A percentile compares a stretch with the other conserved stretches of the same genome.
Evolutionary conservation across 2,113 vertebrate species (phyloP).

Genomic region (Notarius quadriscutis): DNA sequence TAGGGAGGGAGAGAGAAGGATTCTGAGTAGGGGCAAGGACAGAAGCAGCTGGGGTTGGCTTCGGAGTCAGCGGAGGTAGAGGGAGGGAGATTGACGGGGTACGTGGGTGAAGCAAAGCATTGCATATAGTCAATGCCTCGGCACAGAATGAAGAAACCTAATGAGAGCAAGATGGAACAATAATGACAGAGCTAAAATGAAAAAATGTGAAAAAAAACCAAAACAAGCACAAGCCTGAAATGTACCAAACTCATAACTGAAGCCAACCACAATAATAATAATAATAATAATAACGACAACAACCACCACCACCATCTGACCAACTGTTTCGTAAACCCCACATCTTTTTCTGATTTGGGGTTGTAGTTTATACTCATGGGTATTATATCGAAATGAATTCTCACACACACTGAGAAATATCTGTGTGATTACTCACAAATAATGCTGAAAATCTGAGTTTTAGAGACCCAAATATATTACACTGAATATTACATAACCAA

Average conservation of each 20-base stretch:
- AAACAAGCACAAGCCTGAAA: neutral
- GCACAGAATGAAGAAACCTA: constrained; percentile 85
- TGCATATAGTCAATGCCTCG: constrained; percentile 81
- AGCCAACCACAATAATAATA: too few relatives aligned
- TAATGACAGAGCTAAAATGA: neutral
- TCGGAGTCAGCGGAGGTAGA: constrained; percentile 70
- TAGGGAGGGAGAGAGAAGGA: constrained; percentile 63
- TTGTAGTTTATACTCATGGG: neutral
- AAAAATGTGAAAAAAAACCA: neutral
- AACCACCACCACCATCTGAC: too few relatives aligned
- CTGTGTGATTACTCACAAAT: neutral
- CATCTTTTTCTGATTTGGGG: too few relatives aligned
- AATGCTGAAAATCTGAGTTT: neutral
- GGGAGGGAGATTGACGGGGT: constrained; percentile 76
- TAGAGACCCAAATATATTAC: neutral
- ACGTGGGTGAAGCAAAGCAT: constrained; percentile 82
- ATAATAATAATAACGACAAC: too few relatives aligned
- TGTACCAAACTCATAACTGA: neutral
- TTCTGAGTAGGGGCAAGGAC: constrained; percentile 66
- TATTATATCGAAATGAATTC: neutral
- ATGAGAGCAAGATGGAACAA: neutral
- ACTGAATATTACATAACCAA: neutral
- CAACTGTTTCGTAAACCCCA: too few relatives aligned
- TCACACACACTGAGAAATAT: neutral
- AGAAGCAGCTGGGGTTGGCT: constrained; percentile 62